Percentiles rank a stretch among this genome's conserved stretches.
Conservation (phyloP, 2,113 vertebrate species). For the Vimba vimba region DNA sequence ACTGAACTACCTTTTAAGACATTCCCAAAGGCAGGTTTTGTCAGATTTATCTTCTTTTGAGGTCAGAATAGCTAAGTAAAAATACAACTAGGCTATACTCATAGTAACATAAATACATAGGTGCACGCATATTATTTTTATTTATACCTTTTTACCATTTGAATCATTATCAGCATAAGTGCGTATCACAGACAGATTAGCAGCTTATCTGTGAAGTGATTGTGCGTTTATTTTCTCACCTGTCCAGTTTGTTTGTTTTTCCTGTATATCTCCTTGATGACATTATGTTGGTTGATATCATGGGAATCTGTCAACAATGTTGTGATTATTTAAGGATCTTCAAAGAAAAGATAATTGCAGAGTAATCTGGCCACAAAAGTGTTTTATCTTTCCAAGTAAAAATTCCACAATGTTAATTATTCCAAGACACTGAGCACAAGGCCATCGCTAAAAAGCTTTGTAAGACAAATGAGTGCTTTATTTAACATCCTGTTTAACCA, state of each 20-base stretch:
- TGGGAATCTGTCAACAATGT: slow-evolving; percentile 38
- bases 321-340: slow-evolving; percentile 22
- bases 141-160: neutral
- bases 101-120: neutral
- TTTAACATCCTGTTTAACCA: neutral
- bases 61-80: neutral
- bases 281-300: slow-evolving; percentile 66
- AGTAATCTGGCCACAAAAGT: neutral
- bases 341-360: slow-evolving; percentile 22
- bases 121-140: too few species aligned
- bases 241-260: slow-evolving; percentile 8
- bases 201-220: slow-evolving; percentile 2
- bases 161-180: slow-evolving; percentile 13
- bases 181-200: neutral
- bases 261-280: slow-evolving; percentile 58
- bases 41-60: neutral
- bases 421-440: neutral
- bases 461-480: neutral
- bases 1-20: neutral
- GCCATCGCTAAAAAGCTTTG: neutral
- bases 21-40: neutral
- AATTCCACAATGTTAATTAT: neutral
- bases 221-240: slow-evolving; percentile 10
- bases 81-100: neutral
- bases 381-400: slow-evolving; percentile 20